Percentiles rank a stretch among this genome's conserved stretches.
These are phyloP conservation scores for Pseudococcus longispinus DNA, from an alignment of 2,888 invertebrate genomes.

Conservation along the genomic window DNA sequence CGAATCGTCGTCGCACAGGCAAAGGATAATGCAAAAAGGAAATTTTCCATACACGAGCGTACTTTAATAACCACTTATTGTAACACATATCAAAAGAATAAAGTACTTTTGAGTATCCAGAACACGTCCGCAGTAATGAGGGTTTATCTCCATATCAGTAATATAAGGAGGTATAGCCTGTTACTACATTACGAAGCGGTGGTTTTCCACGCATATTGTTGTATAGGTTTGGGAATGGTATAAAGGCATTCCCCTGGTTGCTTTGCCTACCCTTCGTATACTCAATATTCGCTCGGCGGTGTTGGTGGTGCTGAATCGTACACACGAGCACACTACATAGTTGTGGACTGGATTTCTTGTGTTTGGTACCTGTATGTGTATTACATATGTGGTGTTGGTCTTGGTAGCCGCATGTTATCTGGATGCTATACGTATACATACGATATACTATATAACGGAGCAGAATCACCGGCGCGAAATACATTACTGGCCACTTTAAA, in stretches of 20 bases:
- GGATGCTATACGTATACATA: background rate
- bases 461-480: slow-evolving; percentile 39
- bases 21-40: background rate
- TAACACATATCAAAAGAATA: slow-evolving; percentile 51
- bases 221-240: slow-evolving; percentile 17
- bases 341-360: background rate
- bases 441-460: background rate
- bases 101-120: slow-evolving; percentile 48
- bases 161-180: slow-evolving; percentile 48
- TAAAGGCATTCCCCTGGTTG: background rate
- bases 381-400: background rate
- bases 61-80: slow-evolving; percentile 52
- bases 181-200: slow-evolving; percentile 36
- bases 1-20: background rate
- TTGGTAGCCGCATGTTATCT: slow-evolving; percentile 2
- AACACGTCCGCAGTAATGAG: slow-evolving; percentile 48
- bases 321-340: background rate
- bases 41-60: background rate
- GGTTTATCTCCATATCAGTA: slow-evolving; percentile 47
- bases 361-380: background rate
- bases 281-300: background rate
- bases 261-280: background rate
- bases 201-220: slow-evolving; percentile 37
- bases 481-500: slow-evolving; percentile 41
- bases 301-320: background rate